These are phyloP conservation scores for Lordiphosa fenestrarum DNA, from an alignment of 2,888 invertebrate species.

Conservation along the genomic window DNA sequence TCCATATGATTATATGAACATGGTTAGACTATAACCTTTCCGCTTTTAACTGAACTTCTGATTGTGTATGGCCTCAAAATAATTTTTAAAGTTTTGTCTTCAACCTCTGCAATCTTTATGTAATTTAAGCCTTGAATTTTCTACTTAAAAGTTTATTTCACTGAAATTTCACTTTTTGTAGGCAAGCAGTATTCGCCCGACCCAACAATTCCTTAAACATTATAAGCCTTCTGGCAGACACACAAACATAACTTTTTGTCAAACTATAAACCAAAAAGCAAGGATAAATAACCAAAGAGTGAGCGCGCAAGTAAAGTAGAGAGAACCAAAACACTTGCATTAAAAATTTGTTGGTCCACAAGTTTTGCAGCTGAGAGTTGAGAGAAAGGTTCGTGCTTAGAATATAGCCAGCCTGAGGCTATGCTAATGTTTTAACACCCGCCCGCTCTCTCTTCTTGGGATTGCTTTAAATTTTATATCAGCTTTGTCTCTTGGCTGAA, in stretches of 20 bases:
- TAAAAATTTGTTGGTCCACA: constrained; percentile 28
- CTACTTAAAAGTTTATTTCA: background rate
- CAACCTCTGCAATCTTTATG: no score
- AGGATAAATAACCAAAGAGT: background rate
- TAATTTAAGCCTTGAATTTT: no score
- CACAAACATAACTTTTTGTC: background rate
- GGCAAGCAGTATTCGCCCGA: no score
- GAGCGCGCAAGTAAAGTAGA: background rate
- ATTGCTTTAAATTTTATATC: constrained; percentile 10
- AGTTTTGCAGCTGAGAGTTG: constrained; percentile 31
- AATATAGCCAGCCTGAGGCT: constrained; percentile 8
- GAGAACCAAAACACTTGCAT: constrained; percentile 41
- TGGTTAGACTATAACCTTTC: no score
- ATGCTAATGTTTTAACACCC: background rate
- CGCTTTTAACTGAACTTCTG: no score
- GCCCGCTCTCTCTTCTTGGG: background rate
- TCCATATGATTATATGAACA: no score
- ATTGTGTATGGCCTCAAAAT: no score
- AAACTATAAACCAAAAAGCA: background rate
- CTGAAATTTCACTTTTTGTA: no score
- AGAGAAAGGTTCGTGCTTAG: background rate
- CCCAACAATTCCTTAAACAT: no score
- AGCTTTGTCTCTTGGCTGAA: constrained; percentile 15
- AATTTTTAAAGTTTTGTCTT: no score
- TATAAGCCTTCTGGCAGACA: no score